phyloP scores from a whole-genome alignment of 2,113 vertebrate genomes.

The Oreochromis spilurus region DNA sequence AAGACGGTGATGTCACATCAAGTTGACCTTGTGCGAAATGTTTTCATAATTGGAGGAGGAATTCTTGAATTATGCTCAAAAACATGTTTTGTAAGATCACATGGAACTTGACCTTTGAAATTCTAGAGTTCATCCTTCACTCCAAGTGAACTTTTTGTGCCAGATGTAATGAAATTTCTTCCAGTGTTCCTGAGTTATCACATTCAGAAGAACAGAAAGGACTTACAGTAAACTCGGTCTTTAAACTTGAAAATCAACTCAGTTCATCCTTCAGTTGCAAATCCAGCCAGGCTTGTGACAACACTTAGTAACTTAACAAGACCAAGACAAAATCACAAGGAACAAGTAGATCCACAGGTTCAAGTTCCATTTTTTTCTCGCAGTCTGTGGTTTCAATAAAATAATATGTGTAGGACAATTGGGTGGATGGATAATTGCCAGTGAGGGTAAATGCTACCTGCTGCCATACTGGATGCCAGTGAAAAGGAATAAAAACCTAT shows the following conservation, averaged over 20 bases:
- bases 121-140: not conserved
- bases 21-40: not conserved
- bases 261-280: not conserved
- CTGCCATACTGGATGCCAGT: not conserved
- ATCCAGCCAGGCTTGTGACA: not conserved
- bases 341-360: not conserved
- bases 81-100: not conserved
- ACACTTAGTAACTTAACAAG: not conserved
- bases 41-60: not conserved
- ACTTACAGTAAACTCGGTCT: not conserved
- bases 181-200: not conserved
- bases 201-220: not conserved
- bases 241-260: not conserved
- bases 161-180: not conserved
- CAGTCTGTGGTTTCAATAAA: not conserved
- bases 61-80: not conserved
- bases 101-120: not conserved
- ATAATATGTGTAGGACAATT: not conserved
- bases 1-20: not conserved
- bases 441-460: not conserved
- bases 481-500: not conserved
- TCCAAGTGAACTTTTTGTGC: not conserved
- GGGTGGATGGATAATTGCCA: not conserved
- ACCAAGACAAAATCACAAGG: not conserved
- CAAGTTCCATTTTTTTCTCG: fast-evolving